Conservation (phyloP, 2,888 invertebrate genomes). For the Cheilosia vulpina region DNA sequence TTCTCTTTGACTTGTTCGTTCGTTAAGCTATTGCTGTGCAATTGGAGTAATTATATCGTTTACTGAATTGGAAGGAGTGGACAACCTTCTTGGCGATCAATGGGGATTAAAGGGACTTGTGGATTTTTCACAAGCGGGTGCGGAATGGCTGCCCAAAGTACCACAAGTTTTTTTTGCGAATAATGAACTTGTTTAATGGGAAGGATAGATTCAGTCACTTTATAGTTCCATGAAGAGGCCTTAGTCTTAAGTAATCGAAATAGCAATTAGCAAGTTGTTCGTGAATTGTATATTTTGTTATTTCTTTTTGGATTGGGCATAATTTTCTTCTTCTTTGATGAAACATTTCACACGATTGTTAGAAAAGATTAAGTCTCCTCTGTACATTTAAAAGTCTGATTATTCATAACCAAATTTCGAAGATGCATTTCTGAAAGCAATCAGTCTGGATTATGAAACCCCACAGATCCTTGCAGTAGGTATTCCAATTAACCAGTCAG, state of each 20-base stretch:
- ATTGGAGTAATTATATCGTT: constrained; percentile 18
- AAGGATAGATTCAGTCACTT: background rate
- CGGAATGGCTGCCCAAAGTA: too few species aligned
- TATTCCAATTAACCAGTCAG: too few species aligned
- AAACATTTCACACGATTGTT: too few species aligned
- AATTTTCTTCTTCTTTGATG: background rate
- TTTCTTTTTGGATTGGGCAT: background rate
- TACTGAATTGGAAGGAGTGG: constrained; percentile 42
- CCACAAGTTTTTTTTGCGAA: background rate
- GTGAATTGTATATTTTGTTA: background rate
- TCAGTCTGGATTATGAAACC: too few species aligned
- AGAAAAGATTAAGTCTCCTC: too few species aligned
- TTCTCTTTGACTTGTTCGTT: background rate
- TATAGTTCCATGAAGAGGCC: background rate
- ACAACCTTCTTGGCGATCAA: constrained; percentile 15
- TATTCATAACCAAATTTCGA: too few species aligned
- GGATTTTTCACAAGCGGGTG: background rate
- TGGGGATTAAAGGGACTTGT: constrained; percentile 31
- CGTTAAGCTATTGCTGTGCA: background rate
- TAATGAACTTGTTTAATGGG: background rate
- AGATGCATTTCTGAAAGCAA: too few species aligned
- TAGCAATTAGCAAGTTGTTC: background rate
- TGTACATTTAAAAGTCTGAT: too few species aligned
- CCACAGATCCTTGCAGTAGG: too few species aligned
- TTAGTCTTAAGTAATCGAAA: background rate